Evolutionary conservation across 2,797 vertebrate genomes (phyloP).

Genomic region (Acrocephalus scirpaceus): DNA sequence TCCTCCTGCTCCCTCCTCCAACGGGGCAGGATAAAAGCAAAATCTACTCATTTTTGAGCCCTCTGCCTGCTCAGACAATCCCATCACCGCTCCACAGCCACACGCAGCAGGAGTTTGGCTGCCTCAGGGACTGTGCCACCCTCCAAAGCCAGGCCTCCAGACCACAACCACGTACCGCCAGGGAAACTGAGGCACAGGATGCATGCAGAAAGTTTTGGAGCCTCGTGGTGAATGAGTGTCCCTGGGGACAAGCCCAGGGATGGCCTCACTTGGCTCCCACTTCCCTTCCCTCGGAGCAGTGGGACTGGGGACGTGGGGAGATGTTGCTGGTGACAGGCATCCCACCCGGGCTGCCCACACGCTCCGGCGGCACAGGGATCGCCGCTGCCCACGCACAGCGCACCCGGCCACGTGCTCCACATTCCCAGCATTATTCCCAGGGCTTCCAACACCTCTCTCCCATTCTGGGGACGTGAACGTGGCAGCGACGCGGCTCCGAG

Average conservation of each 20-base stretch:
- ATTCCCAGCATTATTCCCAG: background rate
- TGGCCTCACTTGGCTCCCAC: background rate
- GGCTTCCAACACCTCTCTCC: background rate
- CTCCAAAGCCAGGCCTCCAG: background rate
- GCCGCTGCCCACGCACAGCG: background rate
- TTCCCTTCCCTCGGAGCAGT: accelerated
- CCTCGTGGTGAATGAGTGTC: accelerated
- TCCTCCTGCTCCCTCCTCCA: background rate
- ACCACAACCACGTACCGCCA: accelerated
- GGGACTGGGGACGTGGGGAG: background rate
- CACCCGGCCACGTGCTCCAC: background rate
- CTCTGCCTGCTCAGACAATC: background rate
- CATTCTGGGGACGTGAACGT: accelerated
- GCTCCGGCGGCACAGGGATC: background rate
- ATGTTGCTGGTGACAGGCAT: background rate
- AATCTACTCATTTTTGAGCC: background rate
- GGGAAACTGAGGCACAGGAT: background rate
- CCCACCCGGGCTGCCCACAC: background rate
- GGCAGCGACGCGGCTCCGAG: accelerated
- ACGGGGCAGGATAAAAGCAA: background rate
- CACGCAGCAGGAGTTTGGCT: background rate
- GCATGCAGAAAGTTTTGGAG: accelerated
- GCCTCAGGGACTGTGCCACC: background rate
- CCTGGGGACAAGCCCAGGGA: background rate
- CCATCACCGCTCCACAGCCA: accelerated